Conservation (phyloP, 2,888 invertebrate species). For the Invenusta paracnida region DNA sequence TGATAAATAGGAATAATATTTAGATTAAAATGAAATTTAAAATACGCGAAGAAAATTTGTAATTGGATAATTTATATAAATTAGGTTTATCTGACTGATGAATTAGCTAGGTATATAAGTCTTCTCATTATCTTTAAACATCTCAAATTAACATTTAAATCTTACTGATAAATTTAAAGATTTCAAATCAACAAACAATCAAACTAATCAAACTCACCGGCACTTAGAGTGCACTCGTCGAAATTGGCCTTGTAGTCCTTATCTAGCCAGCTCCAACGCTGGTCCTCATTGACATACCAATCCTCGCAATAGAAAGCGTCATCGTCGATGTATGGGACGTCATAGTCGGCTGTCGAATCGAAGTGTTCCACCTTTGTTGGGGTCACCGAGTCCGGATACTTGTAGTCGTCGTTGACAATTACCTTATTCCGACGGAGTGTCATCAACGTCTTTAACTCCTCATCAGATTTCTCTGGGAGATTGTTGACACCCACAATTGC, state of each 20-base stretch:
- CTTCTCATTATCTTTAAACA: too few species aligned
- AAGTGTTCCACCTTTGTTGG: conserved; percentile 42
- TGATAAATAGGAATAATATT: too few species aligned
- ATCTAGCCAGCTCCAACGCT: conserved; percentile 10
- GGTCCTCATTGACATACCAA: conserved; percentile 35
- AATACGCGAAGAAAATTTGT: too few species aligned
- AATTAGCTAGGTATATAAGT: too few species aligned
- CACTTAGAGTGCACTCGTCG: background rate
- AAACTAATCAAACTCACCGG: background rate
- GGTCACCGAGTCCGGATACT: conserved; percentile 44
- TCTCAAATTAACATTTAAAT: too few species aligned
- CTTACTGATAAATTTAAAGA: too few species aligned
- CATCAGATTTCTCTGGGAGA: background rate
- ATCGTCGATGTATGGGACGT: conserved; percentile 45
- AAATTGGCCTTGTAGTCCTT: background rate
- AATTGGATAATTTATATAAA: too few species aligned
- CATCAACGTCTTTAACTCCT: background rate
- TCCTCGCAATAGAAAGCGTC: conserved; percentile 40
- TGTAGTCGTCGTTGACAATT: conserved; percentile 44
- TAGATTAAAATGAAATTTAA: too few species aligned
- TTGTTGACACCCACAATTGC: background rate
- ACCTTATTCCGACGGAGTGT: background rate
- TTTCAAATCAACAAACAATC: too few species aligned
- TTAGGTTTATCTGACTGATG: too few species aligned
- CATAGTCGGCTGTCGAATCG: conserved; percentile 30